phyloP scores from a whole-genome alignment of 2,113 vertebrate species.

The Chionis minor region DNA sequence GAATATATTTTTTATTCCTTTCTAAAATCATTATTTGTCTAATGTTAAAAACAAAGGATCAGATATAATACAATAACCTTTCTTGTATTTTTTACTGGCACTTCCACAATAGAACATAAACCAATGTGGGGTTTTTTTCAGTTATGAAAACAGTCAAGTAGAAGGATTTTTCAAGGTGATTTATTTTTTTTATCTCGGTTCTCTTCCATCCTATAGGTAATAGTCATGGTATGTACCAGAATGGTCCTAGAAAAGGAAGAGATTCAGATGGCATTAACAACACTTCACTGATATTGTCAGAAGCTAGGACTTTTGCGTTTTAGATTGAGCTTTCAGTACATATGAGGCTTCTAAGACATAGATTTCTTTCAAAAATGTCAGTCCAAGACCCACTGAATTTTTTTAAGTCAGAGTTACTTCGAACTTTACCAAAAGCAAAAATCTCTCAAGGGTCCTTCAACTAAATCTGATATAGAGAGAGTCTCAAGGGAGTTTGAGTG shows the following conservation, averaged over 20 bases:
- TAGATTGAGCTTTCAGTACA: not conserved
- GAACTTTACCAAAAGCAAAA: not conserved
- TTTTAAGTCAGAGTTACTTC: not conserved
- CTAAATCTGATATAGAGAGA: not conserved
- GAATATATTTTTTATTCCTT: not conserved
- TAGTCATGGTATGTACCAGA: not conserved
- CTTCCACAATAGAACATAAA: not conserved
- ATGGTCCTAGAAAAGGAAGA: not conserved
- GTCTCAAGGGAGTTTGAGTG: not conserved
- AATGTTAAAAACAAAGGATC: not conserved
- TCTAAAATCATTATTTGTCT: not conserved
- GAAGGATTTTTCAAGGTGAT: not conserved
- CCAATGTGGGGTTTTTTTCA: not conserved
- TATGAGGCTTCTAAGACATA: not conserved
- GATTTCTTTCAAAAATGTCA: not conserved
- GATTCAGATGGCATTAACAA: not conserved
- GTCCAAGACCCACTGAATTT: not conserved
- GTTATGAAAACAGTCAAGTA: not conserved
- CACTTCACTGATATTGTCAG: not conserved
- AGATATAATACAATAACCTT: not conserved
- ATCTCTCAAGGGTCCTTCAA: not conserved
- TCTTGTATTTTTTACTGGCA: not conserved
- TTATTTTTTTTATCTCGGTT: not conserved
- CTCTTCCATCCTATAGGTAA: not conserved
- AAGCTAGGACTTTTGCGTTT: not conserved